Evolutionary conservation across 2,888 invertebrate species (phyloP).

Genomic region (Desoria tigrina): DNA sequence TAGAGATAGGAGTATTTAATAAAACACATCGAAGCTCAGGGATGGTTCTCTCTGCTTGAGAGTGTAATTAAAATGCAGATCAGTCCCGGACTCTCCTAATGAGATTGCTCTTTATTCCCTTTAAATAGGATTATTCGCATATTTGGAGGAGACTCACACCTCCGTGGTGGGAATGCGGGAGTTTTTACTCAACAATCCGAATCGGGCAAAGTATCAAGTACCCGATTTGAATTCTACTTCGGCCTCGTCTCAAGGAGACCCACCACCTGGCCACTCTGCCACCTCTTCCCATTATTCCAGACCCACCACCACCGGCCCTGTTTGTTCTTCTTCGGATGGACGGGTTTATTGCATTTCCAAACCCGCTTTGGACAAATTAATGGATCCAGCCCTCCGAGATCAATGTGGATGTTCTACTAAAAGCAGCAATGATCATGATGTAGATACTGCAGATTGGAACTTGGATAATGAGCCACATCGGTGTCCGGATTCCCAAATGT

Average conservation of each 20-base stretch:
- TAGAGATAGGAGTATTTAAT: no score
- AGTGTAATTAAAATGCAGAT: no score
- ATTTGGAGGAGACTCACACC: slow-evolving; percentile 89
- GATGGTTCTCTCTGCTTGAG: no score
- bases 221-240: no score
- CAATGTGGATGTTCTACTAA: slow-evolving; percentile 10
- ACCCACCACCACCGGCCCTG: not conserved
- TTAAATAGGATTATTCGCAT: slow-evolving; percentile 68
- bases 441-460: no score
- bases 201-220: not conserved
- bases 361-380: slow-evolving; percentile 46
- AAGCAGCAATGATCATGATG: no score
- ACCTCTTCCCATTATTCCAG: not conserved
- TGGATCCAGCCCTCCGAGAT: slow-evolving; percentile 22
- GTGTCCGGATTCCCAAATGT: no score
- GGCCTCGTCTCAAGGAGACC: no score
- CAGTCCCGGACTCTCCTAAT: no score
- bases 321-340: not conserved
- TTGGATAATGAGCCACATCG: not conserved
- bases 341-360: slow-evolving; percentile 50
- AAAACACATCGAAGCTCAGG: no score
- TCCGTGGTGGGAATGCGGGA: slow-evolving; percentile 91
- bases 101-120: slow-evolving; percentile 26
- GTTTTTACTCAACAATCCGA: slow-evolving; percentile 59
- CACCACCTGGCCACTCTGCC: no score